Percentiles rank a stretch among this genome's conserved stretches.
Evolutionary conservation across 2,888 invertebrate genomes (phyloP).

Genomic region (Phyllotreta striolata): DNA sequence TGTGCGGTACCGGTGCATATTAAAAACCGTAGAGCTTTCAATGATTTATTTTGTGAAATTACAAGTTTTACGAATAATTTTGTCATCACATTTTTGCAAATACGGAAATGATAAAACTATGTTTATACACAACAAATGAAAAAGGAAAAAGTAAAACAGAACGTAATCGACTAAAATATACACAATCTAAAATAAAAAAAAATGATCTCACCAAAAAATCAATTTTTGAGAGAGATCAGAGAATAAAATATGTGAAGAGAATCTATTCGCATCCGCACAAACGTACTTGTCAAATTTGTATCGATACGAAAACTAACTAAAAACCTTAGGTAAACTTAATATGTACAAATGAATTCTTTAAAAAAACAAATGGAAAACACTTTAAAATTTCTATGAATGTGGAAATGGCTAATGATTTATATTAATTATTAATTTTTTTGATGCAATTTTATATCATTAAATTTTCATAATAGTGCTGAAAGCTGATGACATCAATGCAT

Average conservation of each 20-base stretch:
- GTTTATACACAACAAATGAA: constrained; percentile 31
- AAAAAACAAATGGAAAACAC: constrained; percentile 28
- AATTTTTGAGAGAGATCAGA: constrained; percentile 2
- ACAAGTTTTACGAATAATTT: constrained; percentile 47
- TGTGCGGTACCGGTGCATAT: too few relatives aligned
- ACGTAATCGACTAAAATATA: constrained; percentile 25
- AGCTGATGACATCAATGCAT: constrained; percentile 45
- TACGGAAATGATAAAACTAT: constrained; percentile 34
- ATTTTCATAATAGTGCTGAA: constrained; percentile 24
- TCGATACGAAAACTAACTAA: constrained; percentile 9
- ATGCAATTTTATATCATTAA: constrained; percentile 13
- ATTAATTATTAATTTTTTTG: constrained; percentile 11
- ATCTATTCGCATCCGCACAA: constrained; percentile 5
- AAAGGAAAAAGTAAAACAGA: constrained; percentile 28
- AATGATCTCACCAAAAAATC: constrained; percentile 5
- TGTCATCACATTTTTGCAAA: constrained; percentile 44
- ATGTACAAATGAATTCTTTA: constrained; percentile 36
- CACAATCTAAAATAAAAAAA: constrained; percentile 18
- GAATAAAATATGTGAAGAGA: constrained; percentile 14
- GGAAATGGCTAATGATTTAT: constrained; percentile 9
- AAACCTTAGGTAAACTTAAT: constrained; percentile 18
- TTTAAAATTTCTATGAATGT: constrained; percentile 20
- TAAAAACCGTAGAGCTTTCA: too few relatives aligned
- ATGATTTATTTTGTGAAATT: constrained; percentile 47
- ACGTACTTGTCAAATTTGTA: neutral